Evolutionary conservation across 2,888 invertebrate species (phyloP), one percentile per base, ranked within the genome.

Genomic region (Arrhopalites spinosus): DNA sequence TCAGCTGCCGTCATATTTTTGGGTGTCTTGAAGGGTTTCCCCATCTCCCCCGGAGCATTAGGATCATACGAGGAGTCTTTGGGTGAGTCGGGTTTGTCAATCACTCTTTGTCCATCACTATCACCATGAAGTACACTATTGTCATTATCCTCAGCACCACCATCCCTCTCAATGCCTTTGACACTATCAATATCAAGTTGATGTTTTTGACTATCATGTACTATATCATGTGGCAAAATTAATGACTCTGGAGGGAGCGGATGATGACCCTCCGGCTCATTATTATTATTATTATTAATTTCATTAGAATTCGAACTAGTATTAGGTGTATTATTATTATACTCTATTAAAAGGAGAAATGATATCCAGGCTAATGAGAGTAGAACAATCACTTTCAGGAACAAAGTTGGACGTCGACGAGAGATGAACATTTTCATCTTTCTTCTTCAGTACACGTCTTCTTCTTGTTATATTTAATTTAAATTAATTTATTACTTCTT

Each of bases 1-100:
- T 95, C 90, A 67, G 95, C 96, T 0, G 90, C 90, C 64, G 93
- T 90, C 84, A 98, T 88, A 84, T 96, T 95, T 85, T 93, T 89
- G 70, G 95, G 94, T 80, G 98, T 88, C 23, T 27, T 59, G 17
- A 90, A 88, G 15, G 97, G 95, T 86, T 92, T 92, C n/a, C 96
- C 97, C 88, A 93, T 90, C 86, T 96, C 96, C 15, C 97, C 97
- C 8, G 77, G 77, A 8, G 43, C 74, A 68, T 75, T 64, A 8
- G 64, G 66, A 29, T 75, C 67, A 50, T 68, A 72, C 2, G 70
- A 71, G 20, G 67, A 67, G 1, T 29, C 71, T 25, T 53, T 61
- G 15, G 15, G 17, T 1, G 17, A 11, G 25, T 43, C 59, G 11
- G 74, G 74, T 23, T 29, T 25, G 8, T 68, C 68, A 30, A 74